Conservation (phyloP, 2,888 invertebrate species). For the Drosophila stalkeri region DNA sequence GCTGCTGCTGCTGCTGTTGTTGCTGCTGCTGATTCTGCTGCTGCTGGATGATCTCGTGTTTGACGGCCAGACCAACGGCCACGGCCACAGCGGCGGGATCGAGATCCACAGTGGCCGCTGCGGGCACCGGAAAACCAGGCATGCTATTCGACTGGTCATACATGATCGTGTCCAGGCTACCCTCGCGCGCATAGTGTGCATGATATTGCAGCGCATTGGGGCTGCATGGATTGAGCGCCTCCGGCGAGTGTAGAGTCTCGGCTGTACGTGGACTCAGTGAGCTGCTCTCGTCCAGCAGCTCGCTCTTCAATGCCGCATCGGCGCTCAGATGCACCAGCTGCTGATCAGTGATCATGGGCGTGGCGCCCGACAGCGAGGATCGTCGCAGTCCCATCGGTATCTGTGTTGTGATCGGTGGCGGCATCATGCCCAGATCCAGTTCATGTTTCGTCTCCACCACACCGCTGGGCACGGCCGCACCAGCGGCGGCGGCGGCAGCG, state of each 20-base stretch:
- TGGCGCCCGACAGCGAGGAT: conserved; percentile 87
- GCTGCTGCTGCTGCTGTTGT: conserved; percentile 46
- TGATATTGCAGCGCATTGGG: conserved; percentile 74
- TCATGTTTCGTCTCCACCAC: conserved; percentile 86
- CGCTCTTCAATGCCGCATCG: conserved; percentile 88
- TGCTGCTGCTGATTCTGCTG: conserved; percentile 87
- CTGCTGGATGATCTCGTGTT: conserved; percentile 87
- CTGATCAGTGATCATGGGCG: conserved; percentile 83
- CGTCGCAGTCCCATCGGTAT: conserved; percentile 88
- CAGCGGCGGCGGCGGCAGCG: not conserved
- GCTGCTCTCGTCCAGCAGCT: conserved; percentile 90
- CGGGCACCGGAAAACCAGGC: conserved; percentile 77
- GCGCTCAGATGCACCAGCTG: conserved; percentile 79
- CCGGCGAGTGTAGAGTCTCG: conserved; percentile 80
- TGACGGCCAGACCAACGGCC: conserved; percentile 84
- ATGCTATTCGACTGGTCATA: conserved; percentile 82
- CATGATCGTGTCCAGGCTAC: conserved; percentile 82
- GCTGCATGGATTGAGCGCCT: conserved; percentile 75
- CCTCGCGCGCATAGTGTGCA: conserved; percentile 75
- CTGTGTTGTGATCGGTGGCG: conserved; percentile 88
- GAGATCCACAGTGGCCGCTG: conserved; percentile 66
- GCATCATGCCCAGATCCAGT: conserved; percentile 89
- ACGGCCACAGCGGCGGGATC: conserved; percentile 80
- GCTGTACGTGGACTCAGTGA: conserved; percentile 86
- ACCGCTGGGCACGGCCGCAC: conserved; percentile 55